Evolutionary conservation across 2,113 vertebrate species (phyloP).

Genomic region (Sitta europaea): DNA sequence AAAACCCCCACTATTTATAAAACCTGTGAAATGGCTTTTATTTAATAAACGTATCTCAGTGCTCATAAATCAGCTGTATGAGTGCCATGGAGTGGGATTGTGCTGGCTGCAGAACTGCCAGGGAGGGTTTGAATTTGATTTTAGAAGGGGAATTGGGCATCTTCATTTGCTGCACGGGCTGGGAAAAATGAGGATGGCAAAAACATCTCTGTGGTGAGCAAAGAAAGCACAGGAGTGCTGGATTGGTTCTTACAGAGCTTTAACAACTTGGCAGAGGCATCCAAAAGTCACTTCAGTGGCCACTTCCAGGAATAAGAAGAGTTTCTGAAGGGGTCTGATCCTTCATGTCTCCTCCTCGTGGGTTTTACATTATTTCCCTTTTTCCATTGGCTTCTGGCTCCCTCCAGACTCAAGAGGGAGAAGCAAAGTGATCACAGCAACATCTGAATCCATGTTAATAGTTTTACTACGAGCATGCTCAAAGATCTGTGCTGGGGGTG

Average conservation of each 20-base stretch:
- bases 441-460: constrained; percentile 74
- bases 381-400: neutral
- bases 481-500: neutral
- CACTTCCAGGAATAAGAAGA: neutral
- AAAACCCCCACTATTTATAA: neutral
- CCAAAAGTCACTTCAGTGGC: neutral
- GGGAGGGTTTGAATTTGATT: neutral
- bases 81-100: neutral
- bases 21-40: neutral
- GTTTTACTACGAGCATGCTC: constrained; percentile 65
- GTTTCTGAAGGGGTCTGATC: neutral
- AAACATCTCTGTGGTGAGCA: neutral
- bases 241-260: neutral
- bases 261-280: neutral
- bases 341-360: neutral
- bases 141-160: neutral
- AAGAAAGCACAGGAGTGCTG: neutral
- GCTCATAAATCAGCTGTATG: rapidly evolving
- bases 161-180: neutral
- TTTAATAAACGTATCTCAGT: neutral
- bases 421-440: constrained; percentile 46
- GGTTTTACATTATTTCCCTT: neutral
- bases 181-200: neutral
- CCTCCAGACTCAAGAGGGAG: neutral
- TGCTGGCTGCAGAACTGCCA: neutral